These are phyloP conservation scores for Globodera rostochiensis DNA, from an alignment of 1,140 invertebrate species.

Conservation along the genomic window DNA sequence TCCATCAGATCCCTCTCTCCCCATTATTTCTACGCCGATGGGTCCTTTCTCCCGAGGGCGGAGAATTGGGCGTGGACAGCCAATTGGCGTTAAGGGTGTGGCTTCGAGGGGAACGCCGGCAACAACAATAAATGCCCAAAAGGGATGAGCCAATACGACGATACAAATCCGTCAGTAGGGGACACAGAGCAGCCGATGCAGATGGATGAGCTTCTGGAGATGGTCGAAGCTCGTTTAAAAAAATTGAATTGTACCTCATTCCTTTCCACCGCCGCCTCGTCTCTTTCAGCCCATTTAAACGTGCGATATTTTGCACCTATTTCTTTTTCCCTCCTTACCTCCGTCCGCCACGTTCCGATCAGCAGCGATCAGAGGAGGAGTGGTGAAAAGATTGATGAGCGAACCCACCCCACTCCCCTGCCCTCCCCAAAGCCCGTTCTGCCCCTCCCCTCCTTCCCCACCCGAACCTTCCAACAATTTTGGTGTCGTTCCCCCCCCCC, in stretches of 20 bases:
- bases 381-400: slow-evolving; percentile 1
- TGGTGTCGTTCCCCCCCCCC: neutral
- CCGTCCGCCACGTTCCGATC: neutral
- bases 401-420: neutral
- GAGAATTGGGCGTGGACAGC: neutral
- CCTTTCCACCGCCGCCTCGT: neutral
- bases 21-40: neutral
- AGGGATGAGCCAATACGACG: neutral
- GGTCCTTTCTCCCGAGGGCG: neutral
- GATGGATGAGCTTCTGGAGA: too few relatives aligned
- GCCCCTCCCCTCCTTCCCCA: too few relatives aligned
- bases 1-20: neutral
- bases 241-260: too few relatives aligned
- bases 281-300: neutral
- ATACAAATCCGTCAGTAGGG: neutral
- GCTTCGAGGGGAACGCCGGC: neutral
- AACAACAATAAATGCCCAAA: neutral
- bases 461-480: neutral
- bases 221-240: too few relatives aligned
- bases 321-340: neutral
- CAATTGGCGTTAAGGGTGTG: neutral
- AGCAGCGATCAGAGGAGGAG: neutral
- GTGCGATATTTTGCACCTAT: neutral
- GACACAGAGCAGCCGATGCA: too few relatives aligned
- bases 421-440: neutral